Percentiles rank a stretch among this genome's conserved stretches.
These are phyloP conservation scores for Hylaeus volcanicus DNA, from an alignment of 1,140 invertebrate species.

Conservation along the genomic window DNA sequence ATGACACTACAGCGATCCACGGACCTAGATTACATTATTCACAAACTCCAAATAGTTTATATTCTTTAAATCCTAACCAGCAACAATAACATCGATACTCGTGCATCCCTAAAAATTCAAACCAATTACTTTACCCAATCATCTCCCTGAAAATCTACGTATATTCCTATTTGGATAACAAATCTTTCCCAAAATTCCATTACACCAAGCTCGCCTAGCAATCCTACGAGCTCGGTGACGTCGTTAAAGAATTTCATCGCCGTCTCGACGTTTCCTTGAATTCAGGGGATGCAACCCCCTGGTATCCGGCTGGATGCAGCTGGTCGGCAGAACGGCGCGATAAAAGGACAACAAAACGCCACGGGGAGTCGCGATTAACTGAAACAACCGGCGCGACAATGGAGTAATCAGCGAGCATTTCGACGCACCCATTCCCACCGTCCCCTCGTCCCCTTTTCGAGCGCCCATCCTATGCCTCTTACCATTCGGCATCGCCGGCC, in stretches of 20 bases:
- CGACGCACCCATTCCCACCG: constrained; percentile 48
- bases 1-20: too few species aligned
- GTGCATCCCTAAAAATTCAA: too few species aligned
- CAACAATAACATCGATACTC: too few species aligned
- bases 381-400: constrained; percentile 74
- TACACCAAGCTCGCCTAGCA: too few species aligned
- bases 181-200: too few species aligned
- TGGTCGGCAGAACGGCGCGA: constrained; percentile 45
- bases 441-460: constrained; percentile 28
- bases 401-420: constrained; percentile 76
- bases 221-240: too few species aligned
- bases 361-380: constrained; percentile 71
- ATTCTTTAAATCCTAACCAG: too few species aligned
- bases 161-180: too few species aligned
- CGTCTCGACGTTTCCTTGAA: constrained; percentile 28
- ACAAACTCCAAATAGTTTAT: too few species aligned
- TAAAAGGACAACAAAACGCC: constrained; percentile 69
- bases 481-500: constrained; percentile 44
- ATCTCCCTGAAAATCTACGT: too few species aligned
- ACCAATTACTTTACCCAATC: too few species aligned
- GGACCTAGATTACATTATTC: too few species aligned
- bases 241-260: constrained; percentile 17
- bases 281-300: constrained; percentile 29
- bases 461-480: constrained; percentile 22
- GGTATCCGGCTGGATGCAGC: constrained; percentile 45